Base-by-base conservation (phyloP, 2,797 vertebrate genomes). In the Linurgus olivaceus region DNA sequence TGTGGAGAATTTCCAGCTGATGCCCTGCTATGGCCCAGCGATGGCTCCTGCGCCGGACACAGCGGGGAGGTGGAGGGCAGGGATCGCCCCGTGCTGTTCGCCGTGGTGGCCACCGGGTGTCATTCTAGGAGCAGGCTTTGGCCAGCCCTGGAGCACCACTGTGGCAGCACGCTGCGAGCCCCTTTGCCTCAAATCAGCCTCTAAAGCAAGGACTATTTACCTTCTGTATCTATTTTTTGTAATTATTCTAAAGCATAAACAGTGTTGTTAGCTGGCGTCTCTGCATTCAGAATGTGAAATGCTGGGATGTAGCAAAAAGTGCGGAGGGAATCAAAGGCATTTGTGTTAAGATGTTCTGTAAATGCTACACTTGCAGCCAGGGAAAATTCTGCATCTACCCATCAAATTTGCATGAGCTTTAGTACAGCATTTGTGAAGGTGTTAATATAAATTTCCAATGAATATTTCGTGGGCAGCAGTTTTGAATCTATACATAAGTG, bases 41-140 rank as follows among this genome's bases (percentile, higher is more conserved):
- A 1, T 17, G 66, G 57, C 18, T 55, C 2, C 13, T 38, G 7
- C 3, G 52, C 31, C 0, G 68, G 4, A 72, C 14, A 0, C 13
- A 3, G 29, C 25, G 18, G 59, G 3, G 5, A 29, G 48, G 10
- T 4, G 40, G 19, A 78, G 78, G 87, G 73, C 61, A 48, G 13
- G 62, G 28, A 50, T 14, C 35, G 2, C 7, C 0, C 51, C 40
- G 65, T 98, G 97, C 94, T 96, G 75, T 97, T 97, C 94, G 15
- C 61, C 37, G 2, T 10, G 67, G 38, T 68, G 91, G 86, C 97
- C 98, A 97, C 98, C 92, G 94, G 98, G 97, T 97, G 98, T 98
- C 98, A 93, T 91, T 81, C 96, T 97, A 94, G 85, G 88, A 97
- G 96, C 94, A 61, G 71, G 71, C 84, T 97, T 95, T n/a, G 63